Evolutionary conservation across 2,888 invertebrate genomes (phyloP).

Genomic region (Pantelozetes paolii): DNA sequence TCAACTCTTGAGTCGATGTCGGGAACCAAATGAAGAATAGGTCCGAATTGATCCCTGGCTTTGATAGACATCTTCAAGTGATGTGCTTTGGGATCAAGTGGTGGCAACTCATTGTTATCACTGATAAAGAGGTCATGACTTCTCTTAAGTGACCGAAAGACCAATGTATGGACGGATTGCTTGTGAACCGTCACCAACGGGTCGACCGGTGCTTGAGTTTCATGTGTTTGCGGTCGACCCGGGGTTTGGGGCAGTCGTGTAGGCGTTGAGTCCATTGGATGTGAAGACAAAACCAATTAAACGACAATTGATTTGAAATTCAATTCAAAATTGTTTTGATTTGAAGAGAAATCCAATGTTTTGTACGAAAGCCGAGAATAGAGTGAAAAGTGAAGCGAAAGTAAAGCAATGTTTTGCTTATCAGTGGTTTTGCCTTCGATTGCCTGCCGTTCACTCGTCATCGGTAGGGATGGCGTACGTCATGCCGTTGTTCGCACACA

Average conservation of each 20-base stretch:
- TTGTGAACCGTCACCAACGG: conserved; percentile 59
- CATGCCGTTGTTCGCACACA: background rate
- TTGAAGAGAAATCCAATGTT: background rate
- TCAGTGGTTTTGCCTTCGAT: background rate
- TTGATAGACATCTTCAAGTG: conserved; percentile 62
- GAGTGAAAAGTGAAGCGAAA: background rate
- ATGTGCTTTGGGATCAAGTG: conserved; percentile 72
- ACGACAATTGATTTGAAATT: background rate
- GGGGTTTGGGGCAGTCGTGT: conserved; percentile 13
- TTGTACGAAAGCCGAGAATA: conserved; percentile 3
- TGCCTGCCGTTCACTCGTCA: conserved; percentile 13
- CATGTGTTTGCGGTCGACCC: background rate
- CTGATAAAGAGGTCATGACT: conserved; percentile 96
- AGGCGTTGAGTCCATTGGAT: conserved; percentile 13
- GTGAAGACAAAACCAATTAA: background rate
- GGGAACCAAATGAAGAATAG: conserved; percentile 70
- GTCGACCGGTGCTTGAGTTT: background rate
- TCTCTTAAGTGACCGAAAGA: conserved; percentile 91
- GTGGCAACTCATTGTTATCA: conserved; percentile 79
- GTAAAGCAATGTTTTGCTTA: background rate
- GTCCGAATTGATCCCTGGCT: conserved; percentile 76
- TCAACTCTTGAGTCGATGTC: conserved; percentile 23
- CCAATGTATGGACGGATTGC: conserved; percentile 93
- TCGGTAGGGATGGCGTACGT: conserved; percentile 8
- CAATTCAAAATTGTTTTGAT: background rate